These are phyloP conservation scores for Sanderia malayensis DNA, from an alignment of 30 jellyfish, hydroid and myxozoan species.

Conservation along the genomic window DNA sequence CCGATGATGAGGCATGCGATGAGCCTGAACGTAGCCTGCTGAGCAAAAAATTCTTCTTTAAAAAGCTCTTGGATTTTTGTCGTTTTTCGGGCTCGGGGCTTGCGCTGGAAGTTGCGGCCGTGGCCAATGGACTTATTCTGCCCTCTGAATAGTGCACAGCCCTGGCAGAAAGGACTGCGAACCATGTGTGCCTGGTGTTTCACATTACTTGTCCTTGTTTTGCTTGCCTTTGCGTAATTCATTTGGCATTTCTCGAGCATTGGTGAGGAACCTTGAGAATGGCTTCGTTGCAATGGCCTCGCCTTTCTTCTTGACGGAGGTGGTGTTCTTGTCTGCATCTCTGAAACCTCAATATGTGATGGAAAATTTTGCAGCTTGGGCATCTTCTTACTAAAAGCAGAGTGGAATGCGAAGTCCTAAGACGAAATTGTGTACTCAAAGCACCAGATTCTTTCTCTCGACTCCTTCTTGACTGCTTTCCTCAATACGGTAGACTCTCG, in stretches of 20 bases:
- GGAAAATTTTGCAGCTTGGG: background rate
- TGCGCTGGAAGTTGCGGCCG: background rate
- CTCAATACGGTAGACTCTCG: too few relatives aligned
- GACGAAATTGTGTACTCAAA: too few relatives aligned
- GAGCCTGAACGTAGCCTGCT: slow-evolving; percentile 59
- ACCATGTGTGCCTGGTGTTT: background rate
- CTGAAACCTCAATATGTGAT: background rate
- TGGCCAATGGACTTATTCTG: background rate
- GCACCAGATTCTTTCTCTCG: too few relatives aligned
- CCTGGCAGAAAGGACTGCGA: slow-evolving; percentile 24
- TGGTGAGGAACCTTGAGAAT: slow-evolving; percentile 59
- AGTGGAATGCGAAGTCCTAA: too few relatives aligned
- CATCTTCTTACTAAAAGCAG: too few relatives aligned
- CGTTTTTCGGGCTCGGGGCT: background rate
- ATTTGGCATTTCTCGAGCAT: slow-evolving; percentile 33
- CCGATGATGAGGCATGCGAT: slow-evolving; percentile 57
- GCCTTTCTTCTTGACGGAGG: too few relatives aligned
- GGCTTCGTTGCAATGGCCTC: too few relatives aligned
- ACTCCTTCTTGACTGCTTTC: too few relatives aligned
- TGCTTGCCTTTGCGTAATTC: slow-evolving; percentile 17
- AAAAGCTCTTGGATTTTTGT: slow-evolving; percentile 3
- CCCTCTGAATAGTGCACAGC: slow-evolving; percentile 33
- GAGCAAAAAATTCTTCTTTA: slow-evolving; percentile 34
- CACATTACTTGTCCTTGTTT: background rate
- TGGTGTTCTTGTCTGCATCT: background rate